Conservation (phyloP, 2,113 vertebrate species). For the Oplegnathus fasciatus region DNA sequence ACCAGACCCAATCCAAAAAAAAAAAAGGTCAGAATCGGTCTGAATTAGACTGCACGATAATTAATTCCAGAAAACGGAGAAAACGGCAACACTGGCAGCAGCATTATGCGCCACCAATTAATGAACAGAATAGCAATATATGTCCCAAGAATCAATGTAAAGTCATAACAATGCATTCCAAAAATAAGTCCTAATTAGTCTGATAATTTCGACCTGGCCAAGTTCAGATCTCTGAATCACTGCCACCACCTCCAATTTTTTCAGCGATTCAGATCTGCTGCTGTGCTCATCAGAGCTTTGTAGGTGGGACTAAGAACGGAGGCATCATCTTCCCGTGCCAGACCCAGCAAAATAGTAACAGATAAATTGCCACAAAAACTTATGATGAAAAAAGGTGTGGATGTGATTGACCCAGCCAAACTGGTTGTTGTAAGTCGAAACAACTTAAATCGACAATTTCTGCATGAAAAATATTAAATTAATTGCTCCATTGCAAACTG, state of each 20-base stretch:
- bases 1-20: not conserved
- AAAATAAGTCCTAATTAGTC: slow-evolving; percentile 9
- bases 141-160: not conserved
- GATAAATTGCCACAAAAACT: not conserved
- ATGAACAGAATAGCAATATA: not conserved
- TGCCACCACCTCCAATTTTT: not conserved
- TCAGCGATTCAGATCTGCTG: not conserved
- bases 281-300: not conserved
- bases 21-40: not conserved
- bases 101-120: not conserved
- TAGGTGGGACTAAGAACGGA: not conserved
- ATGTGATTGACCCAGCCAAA: not conserved
- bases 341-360: not conserved
- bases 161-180: not conserved
- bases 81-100: not conserved
- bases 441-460: not conserved
- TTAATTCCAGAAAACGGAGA: not conserved
- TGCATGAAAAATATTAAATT: not conserved
- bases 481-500: not conserved
- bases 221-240: not conserved
- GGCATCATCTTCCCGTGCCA: not conserved
- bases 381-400: not conserved
- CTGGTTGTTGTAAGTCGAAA: no score
- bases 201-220: not conserved
- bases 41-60: not conserved